Percentiles rank a stretch among this genome's conserved stretches.
Conservation (phyloP, 1,140 invertebrate genomes). For the Aphaenogaster floridana region DNA sequence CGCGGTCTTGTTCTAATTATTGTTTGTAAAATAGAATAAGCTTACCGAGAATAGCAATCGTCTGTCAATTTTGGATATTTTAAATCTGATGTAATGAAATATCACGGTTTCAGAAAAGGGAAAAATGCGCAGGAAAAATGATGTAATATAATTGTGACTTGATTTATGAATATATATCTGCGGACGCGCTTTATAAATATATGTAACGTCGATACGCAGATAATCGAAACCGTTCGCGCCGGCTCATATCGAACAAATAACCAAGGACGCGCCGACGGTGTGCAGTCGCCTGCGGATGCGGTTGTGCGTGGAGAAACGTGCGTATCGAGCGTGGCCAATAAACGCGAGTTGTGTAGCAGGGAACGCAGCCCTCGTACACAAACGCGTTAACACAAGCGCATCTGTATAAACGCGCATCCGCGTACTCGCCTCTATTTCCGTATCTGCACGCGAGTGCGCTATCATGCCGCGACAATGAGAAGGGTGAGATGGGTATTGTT, state of each 20-base stretch:
- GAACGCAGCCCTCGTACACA: background rate
- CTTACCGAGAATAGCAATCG: background rate
- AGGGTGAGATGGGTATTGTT: slow-evolving; percentile 59
- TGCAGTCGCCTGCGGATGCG: slow-evolving; percentile 45
- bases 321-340: slow-evolving; percentile 47
- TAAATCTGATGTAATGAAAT: background rate
- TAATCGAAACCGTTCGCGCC: slow-evolving; percentile 31
- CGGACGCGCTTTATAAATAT: background rate
- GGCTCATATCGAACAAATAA: slow-evolving; percentile 58
- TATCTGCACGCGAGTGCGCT: slow-evolving; percentile 5
- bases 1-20: too few species aligned
- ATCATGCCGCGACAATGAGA: slow-evolving; percentile 27
- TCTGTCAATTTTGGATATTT: background rate
- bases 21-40: background rate
- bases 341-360: background rate
- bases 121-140: background rate
- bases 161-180: background rate
- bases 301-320: slow-evolving; percentile 45
- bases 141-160: slow-evolving; percentile 2
- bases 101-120: background rate
- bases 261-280: slow-evolving; percentile 35
- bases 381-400: background rate
- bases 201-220: slow-evolving; percentile 21
- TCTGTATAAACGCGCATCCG: background rate
- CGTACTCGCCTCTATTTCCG: slow-evolving; percentile 43